Evolutionary conservation across 2,888 invertebrate species (phyloP), one percentile per base, ranked within the genome.

Genomic region (Drosophila eohydei): DNA sequence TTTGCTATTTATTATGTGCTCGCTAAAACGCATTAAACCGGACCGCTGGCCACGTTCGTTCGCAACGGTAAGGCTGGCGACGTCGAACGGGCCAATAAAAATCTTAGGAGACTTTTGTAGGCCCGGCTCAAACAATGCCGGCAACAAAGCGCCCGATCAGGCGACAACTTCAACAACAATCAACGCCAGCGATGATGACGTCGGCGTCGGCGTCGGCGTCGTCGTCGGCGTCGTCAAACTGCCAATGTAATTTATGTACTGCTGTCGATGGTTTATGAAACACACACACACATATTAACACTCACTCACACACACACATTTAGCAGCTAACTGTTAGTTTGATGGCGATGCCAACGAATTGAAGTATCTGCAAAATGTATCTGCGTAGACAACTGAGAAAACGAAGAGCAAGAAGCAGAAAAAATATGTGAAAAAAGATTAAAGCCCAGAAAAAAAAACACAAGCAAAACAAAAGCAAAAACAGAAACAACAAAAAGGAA

Each of bases 211-310:
- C 66, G 63, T 69, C 71, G 84, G 44, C 63, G 62, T 71, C 38
- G 50, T 0, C 44, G 48, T 30, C 21, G 59, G 50, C 68, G 64
- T 70, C 80, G 87, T 75, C 78, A 72, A 87, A 64, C 81, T 78
- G 82, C 78, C 83, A 88, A 85, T 88, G 83, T 88, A 85, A 88
- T 88, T 83, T 88, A 83, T 83, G 80, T 88, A 86, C 87, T 80
- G 70, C 57, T 44, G 70, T 38, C 56, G 80, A 57, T 75, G 71
- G 65, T 74, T 81, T 88, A 78, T 75, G 75, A 80, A 77, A 71
- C 61, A 63, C 56, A 48, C 58, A 55, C 41, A 66, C 41, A 56
- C 44, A 51, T 54, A 43, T 44, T 41, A 30, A 43, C n/a, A 38
- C 52, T 54, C 62, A 64, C 16, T 41, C n/a, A 36, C 32, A 36